Evolutionary conservation across 2,797 vertebrate species (phyloP).

Genomic region (Morelia viridis): DNA sequence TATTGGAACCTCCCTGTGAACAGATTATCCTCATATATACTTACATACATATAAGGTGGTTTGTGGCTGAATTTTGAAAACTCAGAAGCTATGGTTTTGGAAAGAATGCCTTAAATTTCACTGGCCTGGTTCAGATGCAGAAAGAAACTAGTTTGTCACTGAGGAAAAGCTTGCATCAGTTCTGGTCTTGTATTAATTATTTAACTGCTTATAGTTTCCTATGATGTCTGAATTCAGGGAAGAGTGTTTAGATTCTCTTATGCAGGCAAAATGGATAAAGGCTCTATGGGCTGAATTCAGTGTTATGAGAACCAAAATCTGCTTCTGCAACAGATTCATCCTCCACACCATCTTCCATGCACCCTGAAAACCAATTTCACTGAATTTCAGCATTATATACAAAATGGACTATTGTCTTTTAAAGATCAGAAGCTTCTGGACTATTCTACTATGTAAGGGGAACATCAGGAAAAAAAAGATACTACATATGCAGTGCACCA

Average conservation of each 20-base stretch:
- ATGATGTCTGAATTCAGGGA: not conserved
- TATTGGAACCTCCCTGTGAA: not conserved
- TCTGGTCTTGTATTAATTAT: not conserved
- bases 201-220: not conserved
- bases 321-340: not conserved
- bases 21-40: not conserved
- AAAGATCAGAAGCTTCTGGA: not conserved
- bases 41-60: not conserved
- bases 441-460: not conserved
- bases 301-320: not conserved
- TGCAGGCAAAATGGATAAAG: not conserved
- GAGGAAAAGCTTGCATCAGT: not conserved
- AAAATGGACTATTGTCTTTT: not conserved
- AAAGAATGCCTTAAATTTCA: not conserved
- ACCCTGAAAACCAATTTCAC: not conserved
- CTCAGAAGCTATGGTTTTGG: not conserved
- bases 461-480: not conserved
- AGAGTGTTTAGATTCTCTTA: not conserved
- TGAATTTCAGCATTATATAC: not conserved
- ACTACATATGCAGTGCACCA: not conserved
- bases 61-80: not conserved
- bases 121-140: not conserved
- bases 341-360: not conserved
- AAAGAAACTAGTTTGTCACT: not conserved
- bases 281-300: not conserved